Evolutionary conservation across 1,140 invertebrate genomes (phyloP).

Genomic region (Drosophila tropicalis): DNA sequence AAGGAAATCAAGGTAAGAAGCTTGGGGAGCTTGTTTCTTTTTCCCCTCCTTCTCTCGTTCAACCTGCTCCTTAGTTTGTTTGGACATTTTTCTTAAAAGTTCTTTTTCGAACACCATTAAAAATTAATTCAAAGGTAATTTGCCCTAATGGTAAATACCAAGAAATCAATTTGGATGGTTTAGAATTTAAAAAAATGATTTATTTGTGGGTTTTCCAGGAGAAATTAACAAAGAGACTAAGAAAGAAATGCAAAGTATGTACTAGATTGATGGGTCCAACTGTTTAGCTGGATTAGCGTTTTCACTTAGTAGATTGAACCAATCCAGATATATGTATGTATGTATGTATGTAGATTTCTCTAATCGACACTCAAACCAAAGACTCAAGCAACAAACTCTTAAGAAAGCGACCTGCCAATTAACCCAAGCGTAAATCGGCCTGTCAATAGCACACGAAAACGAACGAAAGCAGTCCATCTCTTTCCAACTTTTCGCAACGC

Average conservation of each 20-base stretch:
- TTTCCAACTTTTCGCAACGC: slow-evolving; percentile 34
- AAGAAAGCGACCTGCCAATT: slow-evolving; percentile 38
- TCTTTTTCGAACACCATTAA: slow-evolving; percentile 3
- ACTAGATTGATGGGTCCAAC: neutral
- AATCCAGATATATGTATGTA: no score
- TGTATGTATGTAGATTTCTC: no score
- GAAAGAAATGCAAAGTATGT: neutral
- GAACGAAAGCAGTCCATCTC: slow-evolving; percentile 15
- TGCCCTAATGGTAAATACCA: neutral
- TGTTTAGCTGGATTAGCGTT: no score
- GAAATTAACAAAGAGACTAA: neutral
- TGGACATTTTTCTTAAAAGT: slow-evolving; percentile 47
- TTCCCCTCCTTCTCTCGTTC: neutral
- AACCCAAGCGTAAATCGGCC: slow-evolving; percentile 37
- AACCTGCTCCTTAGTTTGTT: slow-evolving; percentile 8
- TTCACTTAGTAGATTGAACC: no score
- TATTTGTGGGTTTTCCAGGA: slow-evolving; percentile 51
- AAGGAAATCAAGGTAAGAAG: slow-evolving; percentile 3
- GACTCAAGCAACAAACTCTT: slow-evolving; percentile 73
- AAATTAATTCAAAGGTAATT: slow-evolving; percentile 14
- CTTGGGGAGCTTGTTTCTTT: slow-evolving; percentile 10
- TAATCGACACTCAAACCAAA: slow-evolving; percentile 64
- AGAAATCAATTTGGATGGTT: slow-evolving; percentile 5
- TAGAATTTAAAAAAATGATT: slow-evolving; percentile 18
- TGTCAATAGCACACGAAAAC: slow-evolving; percentile 30